Evolutionary conservation across 2,797 vertebrate genomes (phyloP).

Genomic region (Cetoscarus ocellatus): DNA sequence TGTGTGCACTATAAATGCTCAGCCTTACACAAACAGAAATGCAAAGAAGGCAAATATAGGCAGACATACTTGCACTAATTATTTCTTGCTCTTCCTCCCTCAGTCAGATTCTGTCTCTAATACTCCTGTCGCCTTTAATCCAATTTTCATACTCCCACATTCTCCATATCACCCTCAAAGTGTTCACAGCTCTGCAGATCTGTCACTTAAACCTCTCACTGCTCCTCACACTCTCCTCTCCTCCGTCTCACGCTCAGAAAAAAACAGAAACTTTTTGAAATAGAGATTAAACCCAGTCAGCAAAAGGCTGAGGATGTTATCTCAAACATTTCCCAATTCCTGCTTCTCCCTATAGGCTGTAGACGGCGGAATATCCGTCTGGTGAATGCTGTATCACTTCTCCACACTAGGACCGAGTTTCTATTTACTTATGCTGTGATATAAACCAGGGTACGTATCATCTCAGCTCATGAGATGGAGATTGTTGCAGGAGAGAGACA

Average conservation of each 20-base stretch:
- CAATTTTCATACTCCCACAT: constrained; percentile 61
- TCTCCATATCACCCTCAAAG: constrained; percentile 60
- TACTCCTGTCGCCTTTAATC: constrained; percentile 56
- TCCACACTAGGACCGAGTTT: constrained; percentile 29
- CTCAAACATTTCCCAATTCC: constrained; percentile 41
- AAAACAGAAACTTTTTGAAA: constrained; percentile 44
- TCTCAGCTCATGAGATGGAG: constrained; percentile 39
- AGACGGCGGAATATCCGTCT: constrained; percentile 26
- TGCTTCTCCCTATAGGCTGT: constrained; percentile 21
- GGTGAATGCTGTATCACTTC: constrained; percentile 7
- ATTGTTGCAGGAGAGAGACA: constrained; percentile 30
- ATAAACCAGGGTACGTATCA: constrained; percentile 42
- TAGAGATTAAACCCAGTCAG: constrained; percentile 52
- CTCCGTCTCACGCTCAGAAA: constrained; percentile 19
- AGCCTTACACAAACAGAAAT: constrained; percentile 8
- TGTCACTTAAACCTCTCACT: constrained; percentile 51
- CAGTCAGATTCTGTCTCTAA: constrained; percentile 40
- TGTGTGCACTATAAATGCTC: neutral
- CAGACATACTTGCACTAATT: constrained; percentile 51
- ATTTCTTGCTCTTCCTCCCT: constrained; percentile 55
- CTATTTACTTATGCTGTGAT: constrained; percentile 47
- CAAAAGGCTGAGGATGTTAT: constrained; percentile 39
- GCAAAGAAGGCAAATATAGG: constrained; percentile 11
- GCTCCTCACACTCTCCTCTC: constrained; percentile 33
- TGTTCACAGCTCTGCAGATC: constrained; percentile 53